Conservation (phyloP, 2,797 vertebrate species). For the Anomalospiza imberbis region DNA sequence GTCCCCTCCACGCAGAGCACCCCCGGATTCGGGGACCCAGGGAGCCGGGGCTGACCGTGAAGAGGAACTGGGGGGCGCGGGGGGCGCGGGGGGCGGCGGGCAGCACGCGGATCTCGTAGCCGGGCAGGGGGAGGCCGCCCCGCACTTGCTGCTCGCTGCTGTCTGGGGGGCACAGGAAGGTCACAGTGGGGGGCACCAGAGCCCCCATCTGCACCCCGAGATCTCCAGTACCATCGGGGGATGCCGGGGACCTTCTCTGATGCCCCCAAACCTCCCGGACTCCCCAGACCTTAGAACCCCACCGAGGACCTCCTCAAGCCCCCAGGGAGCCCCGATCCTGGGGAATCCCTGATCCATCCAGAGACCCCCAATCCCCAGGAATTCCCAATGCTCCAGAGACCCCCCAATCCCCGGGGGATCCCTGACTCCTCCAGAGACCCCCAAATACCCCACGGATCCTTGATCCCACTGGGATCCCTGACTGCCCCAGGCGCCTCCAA, state of each 20-base stretch:
- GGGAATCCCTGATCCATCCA: neutral
- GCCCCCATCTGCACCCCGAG: neutral
- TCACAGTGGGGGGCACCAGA: neutral
- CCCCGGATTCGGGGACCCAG: rapidly evolving
- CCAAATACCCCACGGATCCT: neutral
- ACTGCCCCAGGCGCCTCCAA: neutral
- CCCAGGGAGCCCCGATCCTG: neutral
- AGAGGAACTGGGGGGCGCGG: neutral
- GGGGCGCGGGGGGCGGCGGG: neutral
- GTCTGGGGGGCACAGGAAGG: neutral
- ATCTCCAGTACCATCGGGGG: neutral
- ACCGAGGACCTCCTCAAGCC: neutral
- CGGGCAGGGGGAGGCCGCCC: neutral
- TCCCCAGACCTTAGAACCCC: neutral
- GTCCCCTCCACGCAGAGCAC: too few relatives aligned
- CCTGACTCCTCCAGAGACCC: neutral
- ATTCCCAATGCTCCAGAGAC: neutral
- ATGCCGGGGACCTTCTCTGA: rapidly evolving
- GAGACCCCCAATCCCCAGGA: too few relatives aligned
- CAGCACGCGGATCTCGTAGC: conserved; percentile 8
- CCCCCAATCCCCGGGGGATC: too few relatives aligned
- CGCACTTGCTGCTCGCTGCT: conserved; percentile 13
- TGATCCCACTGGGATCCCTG: neutral
- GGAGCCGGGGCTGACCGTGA: neutral
- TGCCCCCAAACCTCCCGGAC: neutral